phyloP scores from a whole-genome alignment of 2,797 vertebrate species.

The Danionella dracula region DNA sequence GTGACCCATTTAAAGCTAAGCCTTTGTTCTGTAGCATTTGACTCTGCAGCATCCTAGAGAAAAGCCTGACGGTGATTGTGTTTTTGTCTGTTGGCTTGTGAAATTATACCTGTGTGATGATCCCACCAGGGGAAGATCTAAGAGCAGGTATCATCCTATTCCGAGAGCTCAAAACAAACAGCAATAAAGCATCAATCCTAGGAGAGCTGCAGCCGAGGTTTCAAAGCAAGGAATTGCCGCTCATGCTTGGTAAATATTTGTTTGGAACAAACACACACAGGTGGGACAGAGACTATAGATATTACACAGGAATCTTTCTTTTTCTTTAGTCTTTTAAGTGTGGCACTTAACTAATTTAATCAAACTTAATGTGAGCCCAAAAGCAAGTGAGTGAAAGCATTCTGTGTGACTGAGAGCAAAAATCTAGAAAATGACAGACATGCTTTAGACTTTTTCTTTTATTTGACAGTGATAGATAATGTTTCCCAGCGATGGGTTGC shows the following conservation, averaged over 20 bases:
- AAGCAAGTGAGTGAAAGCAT: too few species aligned
- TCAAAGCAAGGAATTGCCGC: slow-evolving; percentile 8
- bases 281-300: too few species aligned
- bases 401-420: too few species aligned
- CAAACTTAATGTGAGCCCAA: too few species aligned
- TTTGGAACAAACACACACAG: neutral
- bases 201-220: slow-evolving; percentile 30
- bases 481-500: too few species aligned
- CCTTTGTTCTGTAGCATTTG: neutral
- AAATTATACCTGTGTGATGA: slow-evolving; percentile 37
- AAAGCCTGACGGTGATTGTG: neutral
- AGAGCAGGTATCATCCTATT: slow-evolving; percentile 57
- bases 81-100: slow-evolving; percentile 15
- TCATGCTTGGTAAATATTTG: slow-evolving; percentile 20
- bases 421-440: too few species aligned
- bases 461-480: too few species aligned
- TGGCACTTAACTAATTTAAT: too few species aligned
- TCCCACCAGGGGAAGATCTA: slow-evolving; percentile 45
- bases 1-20: neutral
- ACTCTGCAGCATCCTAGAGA: neutral
- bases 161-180: slow-evolving; percentile 51
- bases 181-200: slow-evolving; percentile 46
- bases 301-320: too few species aligned
- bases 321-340: too few species aligned
- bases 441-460: too few species aligned